Base-by-base conservation (phyloP, 2,888 invertebrate species). In the Trissonchulus latispiculum region DNA sequence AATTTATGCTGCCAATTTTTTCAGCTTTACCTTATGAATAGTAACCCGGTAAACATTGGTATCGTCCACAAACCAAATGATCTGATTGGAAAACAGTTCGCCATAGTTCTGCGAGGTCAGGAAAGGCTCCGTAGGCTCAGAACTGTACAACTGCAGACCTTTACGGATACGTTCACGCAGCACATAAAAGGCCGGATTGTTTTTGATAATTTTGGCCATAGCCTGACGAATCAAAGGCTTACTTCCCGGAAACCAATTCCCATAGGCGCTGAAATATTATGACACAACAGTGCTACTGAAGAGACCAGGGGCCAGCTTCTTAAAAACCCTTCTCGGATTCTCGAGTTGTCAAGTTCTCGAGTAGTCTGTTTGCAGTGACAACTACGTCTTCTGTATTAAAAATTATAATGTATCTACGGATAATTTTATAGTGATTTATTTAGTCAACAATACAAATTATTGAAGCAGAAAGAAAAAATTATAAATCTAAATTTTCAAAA, bases 121-220 rank as follows among this genome's bases (percentile, higher is more conserved):
- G 82, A 99, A 99, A 0, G 99, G 99, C 84, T 99, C 99, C 1
- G 99, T 99, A 0, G 99, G 99, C 84, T 99, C 99, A 0, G 96
- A 96, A 0, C 95, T 95, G 85, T 99, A 99, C 70, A 99, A 87
- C 81, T 99, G 97, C 75, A 99, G 85, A 1, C 97, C 99, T 85
- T 99, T 99, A n/a, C 99, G 89, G 76, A 99, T 97, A 80, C 99
- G 90, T 85, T 99, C 99, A 36, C 99, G 88, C 75, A 99, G 85
- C 78, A 99, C 99, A 84, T 99, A 99, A 76, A 99, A 85, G 0
- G 99, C 99, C 0, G 99, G 99, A 86, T 99, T 99, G 0, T 99
- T 97, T 85, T 99, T 99, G 95, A 99, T 99, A 78, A 99, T 97
- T 86, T 99, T 99, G 0, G 97, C 97, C 99, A 99, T 97, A 0